Evolutionary conservation across 2,113 vertebrate species (phyloP), one percentile per base, ranked within the genome.

Genomic region (Xiphorhynchus elegans): DNA sequence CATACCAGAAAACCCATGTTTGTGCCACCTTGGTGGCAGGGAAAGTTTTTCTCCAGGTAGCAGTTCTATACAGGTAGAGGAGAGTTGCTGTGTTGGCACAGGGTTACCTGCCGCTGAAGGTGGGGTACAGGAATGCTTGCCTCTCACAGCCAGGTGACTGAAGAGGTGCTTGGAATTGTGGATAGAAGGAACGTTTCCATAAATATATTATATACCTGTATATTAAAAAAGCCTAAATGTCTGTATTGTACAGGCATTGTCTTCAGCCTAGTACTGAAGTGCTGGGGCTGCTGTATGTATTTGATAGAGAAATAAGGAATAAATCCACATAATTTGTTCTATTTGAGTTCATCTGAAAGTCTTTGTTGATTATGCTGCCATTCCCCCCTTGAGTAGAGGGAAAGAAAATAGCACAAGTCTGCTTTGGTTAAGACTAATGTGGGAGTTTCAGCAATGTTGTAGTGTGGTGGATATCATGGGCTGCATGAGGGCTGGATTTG

Each of bases 391-490:
- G 20, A 52, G 11, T 8, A 33, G 11, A 13, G 18, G 21, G 6
- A 75, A 37, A 31, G 20, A 31, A 23, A 60, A 33, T 11, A 76
- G 12, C 25, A 17, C 17, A 13, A 7, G 9, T 56, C 15, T 33
- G 1, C 10, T 40, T 46, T 8, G 28, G 4, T 9, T 24, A 24
- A 47, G 25, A 13, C 6, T 35, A 9, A 17, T 5, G 28, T 24
- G 8, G 35, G 42, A 31, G 11, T 49, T 79, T 9, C 31, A 23
- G 12, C 33, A 1, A 40, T 3, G 4, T 5, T 8, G 2, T 26
- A 20, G 10, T 0, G 1, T 16, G 21, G 9, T 69, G 18, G n/a
- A 24, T 44, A 13, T n/a, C 1, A 0, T 6, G 23, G 39, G 12
- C 24, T 37, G 1, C 7, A 1, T 5, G 18, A 40, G 64, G 25